A percentile compares a stretch with the other conserved stretches of the same genome.
Evolutionary conservation across 2,888 invertebrate species (phyloP).

Genomic region (Epirrita christyi): DNA sequence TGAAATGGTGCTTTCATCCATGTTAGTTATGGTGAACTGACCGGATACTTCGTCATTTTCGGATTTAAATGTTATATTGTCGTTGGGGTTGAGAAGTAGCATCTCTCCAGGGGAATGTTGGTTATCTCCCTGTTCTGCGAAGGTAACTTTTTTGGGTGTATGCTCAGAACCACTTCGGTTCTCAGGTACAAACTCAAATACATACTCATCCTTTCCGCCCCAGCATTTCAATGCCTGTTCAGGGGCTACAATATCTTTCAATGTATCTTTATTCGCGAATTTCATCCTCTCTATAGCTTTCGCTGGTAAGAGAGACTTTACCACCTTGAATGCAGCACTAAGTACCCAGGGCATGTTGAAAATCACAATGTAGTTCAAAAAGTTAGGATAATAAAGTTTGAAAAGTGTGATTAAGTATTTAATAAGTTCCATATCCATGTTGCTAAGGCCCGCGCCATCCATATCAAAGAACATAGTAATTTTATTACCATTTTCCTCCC

Average conservation of each 20-base stretch:
- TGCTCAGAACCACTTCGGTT: constrained; percentile 61
- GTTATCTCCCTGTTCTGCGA: constrained; percentile 67
- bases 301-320: constrained; percentile 93
- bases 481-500: constrained; percentile 89
- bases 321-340: constrained; percentile 95
- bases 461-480: constrained; percentile 96
- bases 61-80: constrained; percentile 88
- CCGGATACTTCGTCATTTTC: constrained; percentile 88
- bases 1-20: constrained; percentile 78
- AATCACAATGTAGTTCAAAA: constrained; percentile 94
- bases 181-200: constrained; percentile 89
- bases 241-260: constrained; percentile 89
- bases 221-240: constrained; percentile 91
- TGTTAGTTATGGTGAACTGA: constrained; percentile 88
- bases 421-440: constrained; percentile 96
- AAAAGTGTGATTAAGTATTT: constrained; percentile 94
- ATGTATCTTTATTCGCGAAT: constrained; percentile 90
- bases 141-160: constrained; percentile 78
- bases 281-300: constrained; percentile 95
- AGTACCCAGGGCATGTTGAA: constrained; percentile 98
- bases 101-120: constrained; percentile 81
- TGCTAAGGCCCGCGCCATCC: constrained; percentile 93
- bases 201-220: constrained; percentile 92
- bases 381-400: constrained; percentile 94
- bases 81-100: constrained; percentile 87